Evolutionary conservation across 2,888 invertebrate genomes (phyloP).

Genomic region (Eurytoma adleriae): DNA sequence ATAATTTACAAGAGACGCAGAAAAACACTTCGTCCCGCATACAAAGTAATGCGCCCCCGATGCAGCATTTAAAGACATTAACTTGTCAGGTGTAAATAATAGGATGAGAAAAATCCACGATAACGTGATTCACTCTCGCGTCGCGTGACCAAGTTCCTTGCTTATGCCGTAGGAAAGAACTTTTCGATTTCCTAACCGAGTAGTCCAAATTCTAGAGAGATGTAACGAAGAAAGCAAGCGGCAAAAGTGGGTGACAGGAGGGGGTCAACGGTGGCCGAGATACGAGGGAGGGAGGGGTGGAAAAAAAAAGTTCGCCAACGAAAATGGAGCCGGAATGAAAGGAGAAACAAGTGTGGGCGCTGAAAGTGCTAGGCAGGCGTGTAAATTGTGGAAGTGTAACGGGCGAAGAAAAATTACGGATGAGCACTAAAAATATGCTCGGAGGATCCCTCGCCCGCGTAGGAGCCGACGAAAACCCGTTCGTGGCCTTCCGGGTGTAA

Average conservation of each 20-base stretch:
- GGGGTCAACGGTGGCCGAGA: too few relatives aligned
- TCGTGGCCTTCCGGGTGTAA: too few relatives aligned
- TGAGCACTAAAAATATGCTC: not conserved
- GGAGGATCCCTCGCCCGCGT: too few relatives aligned
- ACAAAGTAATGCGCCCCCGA: not conserved
- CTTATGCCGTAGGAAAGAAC: not conserved
- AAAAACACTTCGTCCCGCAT: not conserved
- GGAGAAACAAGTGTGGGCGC: not conserved
- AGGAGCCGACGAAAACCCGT: too few relatives aligned
- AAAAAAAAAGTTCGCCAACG: not conserved
- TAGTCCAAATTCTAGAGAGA: not conserved
- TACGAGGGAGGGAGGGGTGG: not conserved
- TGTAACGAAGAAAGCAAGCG: not conserved
- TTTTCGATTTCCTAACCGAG: not conserved
- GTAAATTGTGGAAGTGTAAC: too few relatives aligned
- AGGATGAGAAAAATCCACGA: constrained; percentile 10
- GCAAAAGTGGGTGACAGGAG: too few relatives aligned
- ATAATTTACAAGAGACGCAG: not conserved
- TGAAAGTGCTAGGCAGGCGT: too few relatives aligned
- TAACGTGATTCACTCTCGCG: constrained; percentile 1
- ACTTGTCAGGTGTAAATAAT: constrained; percentile 31
- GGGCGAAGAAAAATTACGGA: not conserved
- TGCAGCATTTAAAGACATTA: constrained; percentile 29
- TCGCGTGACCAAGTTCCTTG: not conserved
- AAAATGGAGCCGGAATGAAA: not conserved